A percentile compares a stretch with the other conserved stretches of the same genome.
These are phyloP conservation scores for Epinotia ramella DNA, from an alignment of 2,888 invertebrate genomes.

Conservation along the genomic window DNA sequence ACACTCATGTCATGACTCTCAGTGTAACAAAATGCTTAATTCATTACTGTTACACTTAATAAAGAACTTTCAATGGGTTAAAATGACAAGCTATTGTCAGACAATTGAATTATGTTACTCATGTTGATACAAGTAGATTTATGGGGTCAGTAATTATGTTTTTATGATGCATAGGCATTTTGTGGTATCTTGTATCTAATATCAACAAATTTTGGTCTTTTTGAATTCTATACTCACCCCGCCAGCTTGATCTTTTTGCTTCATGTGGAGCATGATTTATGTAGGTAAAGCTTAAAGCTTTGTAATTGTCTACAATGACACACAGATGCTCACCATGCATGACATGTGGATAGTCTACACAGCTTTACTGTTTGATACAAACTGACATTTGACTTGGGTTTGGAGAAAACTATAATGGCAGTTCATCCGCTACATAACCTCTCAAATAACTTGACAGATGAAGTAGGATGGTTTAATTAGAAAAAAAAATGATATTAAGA, in stretches of 20 bases:
- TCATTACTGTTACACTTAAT: conserved; percentile 12
- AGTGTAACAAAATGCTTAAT: conserved; percentile 13
- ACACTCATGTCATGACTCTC: conserved; percentile 24
- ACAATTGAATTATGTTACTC: background rate
- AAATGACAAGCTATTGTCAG: conserved; percentile 4
- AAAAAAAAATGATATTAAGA: background rate
- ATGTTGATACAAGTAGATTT: background rate
- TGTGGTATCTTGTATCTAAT: background rate
- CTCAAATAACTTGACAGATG: background rate
- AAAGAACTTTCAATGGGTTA: conserved; percentile 9
- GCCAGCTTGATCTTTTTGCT: too few relatives aligned
- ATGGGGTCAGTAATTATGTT: background rate
- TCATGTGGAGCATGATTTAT: too few relatives aligned
- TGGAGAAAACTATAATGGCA: background rate
- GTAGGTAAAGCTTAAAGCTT: too few relatives aligned
- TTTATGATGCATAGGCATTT: background rate
- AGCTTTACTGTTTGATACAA: background rate
- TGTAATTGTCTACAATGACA: too few relatives aligned
- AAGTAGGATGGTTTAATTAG: background rate
- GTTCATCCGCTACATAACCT: background rate
- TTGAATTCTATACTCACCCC: background rate
- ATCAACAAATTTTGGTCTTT: background rate
- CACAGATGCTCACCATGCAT: too few relatives aligned
- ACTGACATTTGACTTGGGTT: background rate
- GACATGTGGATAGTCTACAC: too few relatives aligned